These are phyloP conservation scores for Bos taurus DNA, from an alignment of 2,113 vertebrate genomes.

Conservation along the genomic window ARS-UCD2.0 NC_037334.1:12064501-12065000, in stretches of 20 bases:
- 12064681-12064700: background rate
- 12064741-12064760: background rate
- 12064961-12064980: background rate
- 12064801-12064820: background rate
- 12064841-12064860: background rate
- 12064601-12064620: background rate
- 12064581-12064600: background rate
- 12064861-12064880: background rate
- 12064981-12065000: background rate
- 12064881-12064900: rapidly evolving
- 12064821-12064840: background rate
- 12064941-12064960: background rate
- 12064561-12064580: background rate
- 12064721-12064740: background rate
- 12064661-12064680: background rate
- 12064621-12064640: background rate
- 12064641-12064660: background rate
- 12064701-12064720: background rate
- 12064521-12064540: background rate
- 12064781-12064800: background rate
- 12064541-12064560: background rate
- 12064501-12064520: background rate
- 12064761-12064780: background rate
- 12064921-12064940: background rate
- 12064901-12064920: background rate